Percentiles rank a stretch among this genome's conserved stretches.
Evolutionary conservation across 2,888 invertebrate species (phyloP).

Genomic region (Zygaena filipendulae): DNA sequence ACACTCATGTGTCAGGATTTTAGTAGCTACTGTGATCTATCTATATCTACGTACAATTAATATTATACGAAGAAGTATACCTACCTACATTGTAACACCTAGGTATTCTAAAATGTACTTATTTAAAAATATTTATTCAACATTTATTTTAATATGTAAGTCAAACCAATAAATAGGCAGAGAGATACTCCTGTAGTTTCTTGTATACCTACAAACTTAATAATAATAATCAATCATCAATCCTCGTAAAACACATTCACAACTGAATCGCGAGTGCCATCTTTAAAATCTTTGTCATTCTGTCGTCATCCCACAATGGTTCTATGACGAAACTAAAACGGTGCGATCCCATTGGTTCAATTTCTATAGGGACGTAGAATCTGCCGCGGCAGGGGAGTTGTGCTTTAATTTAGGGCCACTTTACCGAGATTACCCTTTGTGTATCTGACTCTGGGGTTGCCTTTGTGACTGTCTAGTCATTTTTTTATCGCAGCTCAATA

Average conservation of each 20-base stretch:
- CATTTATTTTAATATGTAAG: too few relatives aligned
- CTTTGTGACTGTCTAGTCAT: slow-evolving; percentile 54
- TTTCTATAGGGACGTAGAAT: slow-evolving; percentile 16
- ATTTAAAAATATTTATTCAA: too few relatives aligned
- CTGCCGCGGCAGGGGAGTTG: slow-evolving; percentile 28
- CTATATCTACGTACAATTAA: too few relatives aligned
- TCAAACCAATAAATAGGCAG: too few relatives aligned
- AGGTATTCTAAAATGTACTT: too few relatives aligned
- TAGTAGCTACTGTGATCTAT: too few relatives aligned
- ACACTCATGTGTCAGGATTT: too few relatives aligned
- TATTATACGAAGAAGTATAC: too few relatives aligned
- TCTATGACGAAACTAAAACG: slow-evolving; percentile 26
- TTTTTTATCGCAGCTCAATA: slow-evolving; percentile 46
- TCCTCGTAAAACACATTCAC: too few relatives aligned
- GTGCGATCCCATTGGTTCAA: slow-evolving; percentile 33
- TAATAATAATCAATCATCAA: slow-evolving; percentile 24
- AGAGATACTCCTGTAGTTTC: too few relatives aligned
- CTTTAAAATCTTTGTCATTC: slow-evolving; percentile 42
- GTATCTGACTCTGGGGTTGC: slow-evolving; percentile 54
- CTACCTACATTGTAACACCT: too few relatives aligned
- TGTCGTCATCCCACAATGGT: slow-evolving; percentile 24
- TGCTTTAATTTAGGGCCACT: slow-evolving; percentile 47
- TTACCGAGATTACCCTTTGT: slow-evolving; percentile 66
- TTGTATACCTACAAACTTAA: too few relatives aligned
- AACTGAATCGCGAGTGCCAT: slow-evolving; percentile 45